Evolutionary conservation across 2,113 vertebrate species (phyloP), one percentile per base, ranked within the genome.

Genomic region (Micromys minutus): DNA sequence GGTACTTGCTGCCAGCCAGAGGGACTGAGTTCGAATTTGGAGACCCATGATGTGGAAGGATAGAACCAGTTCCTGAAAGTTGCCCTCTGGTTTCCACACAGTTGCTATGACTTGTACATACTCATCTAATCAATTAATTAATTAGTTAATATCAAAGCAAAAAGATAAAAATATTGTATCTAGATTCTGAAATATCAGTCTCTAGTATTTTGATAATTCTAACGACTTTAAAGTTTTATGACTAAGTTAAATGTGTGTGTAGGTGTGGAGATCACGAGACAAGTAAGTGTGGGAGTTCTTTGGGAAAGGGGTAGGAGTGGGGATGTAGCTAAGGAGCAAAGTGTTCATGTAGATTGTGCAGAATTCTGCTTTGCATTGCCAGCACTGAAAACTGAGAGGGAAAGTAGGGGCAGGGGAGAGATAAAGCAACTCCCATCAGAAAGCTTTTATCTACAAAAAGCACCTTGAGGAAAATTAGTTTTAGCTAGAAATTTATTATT

Each of bases 401-500:
- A 50, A 50, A 34, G 61, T 7, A 24, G 61, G 42, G 67, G 83
- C 59, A 3, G 61, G 61, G 42, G 61, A 24, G 42, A 52, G 45
- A 91, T 61, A 79, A 77, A 81, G 76, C 55, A 55, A 45, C 3
- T 61, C 34, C 13, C 45, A 9, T 50, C n/a, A 67, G 5, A 81
- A 87, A 47, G 16, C 17, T 22, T 90, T 69, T 59, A 69, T 96
- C 79, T 92, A 39, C 34, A 59, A 29, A 72, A 76, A 89, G 34
- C 36, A 75, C 47, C 50, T 42, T 57, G 47, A 63, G 57, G n/a
- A 61, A 91, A 91, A 85, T 83, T 50, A 79, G 34, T 11, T 61
- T 21, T 71, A 26, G 21, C 36, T 84, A 74, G 36, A 91, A n/a
- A 34, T 77, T 80, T 75, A 93, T 83, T 91, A 86, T 93, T 86